Percentiles rank a stretch among this genome's conserved stretches.
Conservation (phyloP, 1,140 invertebrate genomes). For the Alviniconcha marisindica region DNA sequence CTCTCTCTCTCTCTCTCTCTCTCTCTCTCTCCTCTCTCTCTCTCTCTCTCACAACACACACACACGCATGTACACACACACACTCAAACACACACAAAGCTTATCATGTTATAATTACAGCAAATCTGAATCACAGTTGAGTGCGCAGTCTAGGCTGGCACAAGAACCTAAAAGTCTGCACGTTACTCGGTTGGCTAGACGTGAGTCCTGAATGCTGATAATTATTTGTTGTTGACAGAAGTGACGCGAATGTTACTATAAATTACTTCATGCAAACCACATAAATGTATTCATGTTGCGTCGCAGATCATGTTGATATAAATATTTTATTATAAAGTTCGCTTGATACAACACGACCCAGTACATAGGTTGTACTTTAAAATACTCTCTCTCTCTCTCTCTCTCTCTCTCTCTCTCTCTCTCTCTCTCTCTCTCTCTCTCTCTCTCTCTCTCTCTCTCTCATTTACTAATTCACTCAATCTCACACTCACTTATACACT, state of each 20-base stretch:
- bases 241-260: neutral
- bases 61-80: neutral
- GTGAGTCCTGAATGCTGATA: too few relatives aligned
- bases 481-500: neutral
- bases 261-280: neutral
- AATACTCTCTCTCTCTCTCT: neutral
- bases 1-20: neutral
- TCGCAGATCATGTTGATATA: neutral
- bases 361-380: neutral
- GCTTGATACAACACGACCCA: neutral
- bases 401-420: neutral
- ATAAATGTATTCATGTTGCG: neutral
- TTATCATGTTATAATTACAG: too few relatives aligned
- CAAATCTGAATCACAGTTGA: too few relatives aligned
- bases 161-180: too few relatives aligned
- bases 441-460: conserved; percentile 14
- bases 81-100: neutral
- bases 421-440: neutral
- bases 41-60: neutral
- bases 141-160: too few relatives aligned
- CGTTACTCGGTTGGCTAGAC: too few relatives aligned
- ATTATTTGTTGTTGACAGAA: too few relatives aligned
- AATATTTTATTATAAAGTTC: neutral
- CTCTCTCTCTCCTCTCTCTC: neutral
- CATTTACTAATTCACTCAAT: neutral